Base-by-base conservation (phyloP, 2,113 vertebrate genomes). In the Gasterosteus aculeatus region DNA sequence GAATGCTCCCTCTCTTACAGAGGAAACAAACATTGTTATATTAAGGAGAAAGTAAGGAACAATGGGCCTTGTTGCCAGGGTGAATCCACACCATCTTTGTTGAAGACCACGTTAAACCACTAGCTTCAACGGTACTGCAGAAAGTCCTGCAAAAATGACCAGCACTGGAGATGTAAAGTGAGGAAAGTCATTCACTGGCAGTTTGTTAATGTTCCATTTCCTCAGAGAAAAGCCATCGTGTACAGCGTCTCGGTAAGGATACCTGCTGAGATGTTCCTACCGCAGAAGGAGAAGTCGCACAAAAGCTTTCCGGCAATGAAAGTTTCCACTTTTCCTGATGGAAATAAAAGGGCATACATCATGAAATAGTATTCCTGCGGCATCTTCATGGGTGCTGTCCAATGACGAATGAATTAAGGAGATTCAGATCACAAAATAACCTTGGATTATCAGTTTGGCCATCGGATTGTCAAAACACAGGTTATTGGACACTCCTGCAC, bases 131-230 rank as follows among this genome's bases (percentile, higher is more conserved):
- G 35, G 54, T 47, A 18, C 44, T 80, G 68, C 66, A 79, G 70
- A 58, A 54, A 38, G 75, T 53, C 47, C 67, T 54, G 35, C 15
- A 18, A 80, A 72, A 75, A 62, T 57, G 56, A 78, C 70, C 62
- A 73, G 60, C 33, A 22, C 9, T 53, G 16, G 12, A 62, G n/a
- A 71, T 39, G 65, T 60, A 68, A 59, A 81, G 46, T 3, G 12
- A 71, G 12, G 54, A 71, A 44, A 78, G 84, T 83, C 72, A 44
- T 78, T 72, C 77, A 74, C 31, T 85, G 86, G 82, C 89, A 92
- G 84, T 89, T 71, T 35, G 33, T 83, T 65, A 69, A 3, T 33
- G 46, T 76, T 39, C 35, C 60, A 42, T 74, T 83, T 83, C 80
- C 26, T 12, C 33, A 51, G 65, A 78, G 35, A 87, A 64, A 61